These are phyloP conservation scores for Tetraodon nigroviridis DNA, from an alignment of 2,113 vertebrate species.

Conservation along the genomic window DNA sequence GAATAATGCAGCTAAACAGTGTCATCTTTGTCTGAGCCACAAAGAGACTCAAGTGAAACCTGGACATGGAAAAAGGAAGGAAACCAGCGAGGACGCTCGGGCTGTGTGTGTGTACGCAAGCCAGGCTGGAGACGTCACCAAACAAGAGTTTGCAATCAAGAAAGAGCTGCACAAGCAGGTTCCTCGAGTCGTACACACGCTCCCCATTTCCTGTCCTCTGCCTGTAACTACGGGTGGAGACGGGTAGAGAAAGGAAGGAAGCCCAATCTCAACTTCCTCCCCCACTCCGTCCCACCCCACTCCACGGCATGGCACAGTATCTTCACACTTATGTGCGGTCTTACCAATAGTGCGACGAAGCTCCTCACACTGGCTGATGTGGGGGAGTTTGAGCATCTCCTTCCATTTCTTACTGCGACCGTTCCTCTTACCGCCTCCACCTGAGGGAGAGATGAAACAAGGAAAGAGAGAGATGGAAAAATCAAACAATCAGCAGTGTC, in stretches of 20 bases:
- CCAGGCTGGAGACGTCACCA: neutral
- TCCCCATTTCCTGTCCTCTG: constrained; percentile 60
- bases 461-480: constrained; percentile 4
- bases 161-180: constrained; percentile 21
- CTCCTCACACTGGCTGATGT: constrained; percentile 81
- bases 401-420: constrained; percentile 92
- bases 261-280: constrained; percentile 70
- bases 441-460: constrained; percentile 58
- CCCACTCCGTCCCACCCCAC: constrained; percentile 54
- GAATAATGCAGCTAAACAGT: constrained; percentile 23
- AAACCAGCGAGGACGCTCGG: constrained; percentile 14
- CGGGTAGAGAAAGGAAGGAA: constrained; percentile 70
- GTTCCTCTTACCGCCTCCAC: constrained; percentile 80
- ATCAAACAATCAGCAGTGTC: neutral
- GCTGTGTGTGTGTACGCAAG: constrained; percentile 19
- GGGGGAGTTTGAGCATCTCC: constrained; percentile 88
- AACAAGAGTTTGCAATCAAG: constrained; percentile 15
- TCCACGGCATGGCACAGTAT: constrained; percentile 46
- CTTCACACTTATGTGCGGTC: constrained; percentile 42
- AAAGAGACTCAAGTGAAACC: constrained; percentile 26
- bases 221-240: constrained; percentile 64
- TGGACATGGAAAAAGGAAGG: constrained; percentile 23
- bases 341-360: constrained; percentile 81
- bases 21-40: constrained; percentile 23
- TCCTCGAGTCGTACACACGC: constrained; percentile 22